These are phyloP conservation scores for Mormyrus iriodes DNA, from an alignment of 2,113 vertebrate genomes.

Conservation along the genomic window DNA sequence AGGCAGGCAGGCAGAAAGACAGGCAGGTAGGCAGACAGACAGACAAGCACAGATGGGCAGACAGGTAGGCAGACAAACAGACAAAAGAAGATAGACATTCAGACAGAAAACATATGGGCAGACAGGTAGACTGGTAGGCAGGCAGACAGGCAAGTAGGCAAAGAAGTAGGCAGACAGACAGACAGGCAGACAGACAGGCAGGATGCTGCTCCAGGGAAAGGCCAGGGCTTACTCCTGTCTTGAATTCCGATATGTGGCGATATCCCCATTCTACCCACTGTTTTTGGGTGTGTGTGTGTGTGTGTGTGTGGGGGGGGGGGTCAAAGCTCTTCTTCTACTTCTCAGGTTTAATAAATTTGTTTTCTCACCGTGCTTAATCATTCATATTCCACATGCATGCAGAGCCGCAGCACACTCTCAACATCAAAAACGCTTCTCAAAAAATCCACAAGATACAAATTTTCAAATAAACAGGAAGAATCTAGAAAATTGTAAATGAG, in stretches of 20 bases:
- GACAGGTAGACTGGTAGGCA: too few species aligned
- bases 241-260: background rate
- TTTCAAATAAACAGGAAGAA: background rate
- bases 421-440: background rate
- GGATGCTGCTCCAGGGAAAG: background rate
- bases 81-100: background rate
- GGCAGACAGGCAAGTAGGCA: too few species aligned
- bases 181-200: background rate
- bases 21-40: too few species aligned
- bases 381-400: background rate
- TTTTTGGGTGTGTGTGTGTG: background rate
- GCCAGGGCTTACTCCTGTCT: background rate
- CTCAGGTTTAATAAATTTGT: background rate
- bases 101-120: too few species aligned
- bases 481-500: conserved; percentile 29
- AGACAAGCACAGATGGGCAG: background rate
- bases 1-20: background rate
- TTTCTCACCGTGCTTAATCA: background rate
- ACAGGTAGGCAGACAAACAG: background rate
- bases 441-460: background rate
- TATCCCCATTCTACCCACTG: background rate
- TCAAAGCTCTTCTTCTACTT: background rate
- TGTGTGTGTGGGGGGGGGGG: background rate
- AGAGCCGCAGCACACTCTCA: background rate
- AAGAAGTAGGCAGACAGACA: too few species aligned